Base-by-base conservation (phyloP, 2,113 vertebrate species). In the Chionomys nivalis region DNA sequence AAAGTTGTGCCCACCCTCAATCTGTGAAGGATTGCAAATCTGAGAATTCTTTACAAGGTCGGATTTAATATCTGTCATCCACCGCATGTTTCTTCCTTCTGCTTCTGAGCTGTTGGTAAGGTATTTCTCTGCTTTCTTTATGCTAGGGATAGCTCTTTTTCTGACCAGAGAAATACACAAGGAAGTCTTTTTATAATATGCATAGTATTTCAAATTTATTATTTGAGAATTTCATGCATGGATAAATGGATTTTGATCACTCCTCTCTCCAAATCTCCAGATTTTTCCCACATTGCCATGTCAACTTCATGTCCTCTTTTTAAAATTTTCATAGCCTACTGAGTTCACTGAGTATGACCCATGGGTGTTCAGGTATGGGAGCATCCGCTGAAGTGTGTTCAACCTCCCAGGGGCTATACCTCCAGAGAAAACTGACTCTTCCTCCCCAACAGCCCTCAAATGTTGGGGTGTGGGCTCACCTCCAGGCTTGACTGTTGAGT, bases 31-130 rank as follows among this genome's bases (percentile, higher is more conserved):
- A 36, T 0, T 68, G 42, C 6, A 87, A 33, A 66, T 86, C 61
- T 79, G 77, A 10, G 47, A 79, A 78, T 36, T 93, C 73, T 96
- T 94, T 87, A 91, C 47, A 91, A 88, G n/a, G 63, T 3, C 17
- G 68, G 49, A 92, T 93, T 93, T 49, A 91, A 0, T 75, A 28
- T 78, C 47, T 78, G 14, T 44, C 82, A 63, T 14, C 36, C 9
- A 58, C 17, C 33, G 47, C 76, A 81, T 85, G n/a, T 58, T 93
- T 68, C 19, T 61, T 94, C 91, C 90, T 85, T 68, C n/a, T 88
- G 49, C 24, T 63, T 94, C 23, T 0, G 49, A 39, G 44, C 24
- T 72, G 13, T 73, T 81, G n/a, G 7, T 49, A 77, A 49, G 9
- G 12, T 94, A 86, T 73, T 94, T 72, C 9, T 47, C 93, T 89